Evolutionary conservation across 2,113 vertebrate species (phyloP), one percentile per base, ranked within the genome.

Genomic region (Pipa parva): DNA sequence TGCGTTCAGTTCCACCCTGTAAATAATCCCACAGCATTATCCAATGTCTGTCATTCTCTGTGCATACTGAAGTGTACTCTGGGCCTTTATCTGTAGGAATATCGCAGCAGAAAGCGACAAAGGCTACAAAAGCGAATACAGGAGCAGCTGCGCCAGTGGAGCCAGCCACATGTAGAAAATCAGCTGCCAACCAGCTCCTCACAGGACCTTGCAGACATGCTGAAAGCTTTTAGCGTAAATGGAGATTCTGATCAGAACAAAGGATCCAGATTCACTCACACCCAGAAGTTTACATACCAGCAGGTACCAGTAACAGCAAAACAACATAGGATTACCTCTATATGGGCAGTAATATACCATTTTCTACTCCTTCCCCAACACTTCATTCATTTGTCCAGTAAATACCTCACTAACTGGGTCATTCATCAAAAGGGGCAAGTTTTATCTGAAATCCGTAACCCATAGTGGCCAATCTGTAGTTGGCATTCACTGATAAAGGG

Each of bases 261-360:
- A 74, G 91, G 92, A 27, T 91, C 89, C 45, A 90, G 92, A 62
- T 96, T 96, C 72, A 93, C 84, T 20, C 93, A 93, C 74, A 89
- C 92, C 1, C 89, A 94, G 80, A 93, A 86, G 74, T 92, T 95
- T 63, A 89, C 86, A 67, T 94, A 92, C 66, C 85, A 86, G 9
- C 84, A 90, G 88, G 93, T 95, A 71, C 20, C 17, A 1, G 1
- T 17, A 17, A 28, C n/a, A 7, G 13, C 22, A 9, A 51, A 51
- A 39, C 7, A n/a, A n/a, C n/a, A n/a, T n/a, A n/a, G n/a, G n/a
- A n/a, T n/a, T n/a, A n/a, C n/a, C n/a, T n/a, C n/a, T n/a, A n/a
- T n/a, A n/a, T n/a, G n/a, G n/a, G n/a, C n/a, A n/a, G n/a, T n/a
- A n/a, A n/a, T n/a, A n/a, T n/a, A n/a, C n/a, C n/a, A n/a, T n/a